Evolutionary conservation across 2,797 vertebrate species (phyloP).

Genomic region (Pseudocheirus occidentalis): DNA sequence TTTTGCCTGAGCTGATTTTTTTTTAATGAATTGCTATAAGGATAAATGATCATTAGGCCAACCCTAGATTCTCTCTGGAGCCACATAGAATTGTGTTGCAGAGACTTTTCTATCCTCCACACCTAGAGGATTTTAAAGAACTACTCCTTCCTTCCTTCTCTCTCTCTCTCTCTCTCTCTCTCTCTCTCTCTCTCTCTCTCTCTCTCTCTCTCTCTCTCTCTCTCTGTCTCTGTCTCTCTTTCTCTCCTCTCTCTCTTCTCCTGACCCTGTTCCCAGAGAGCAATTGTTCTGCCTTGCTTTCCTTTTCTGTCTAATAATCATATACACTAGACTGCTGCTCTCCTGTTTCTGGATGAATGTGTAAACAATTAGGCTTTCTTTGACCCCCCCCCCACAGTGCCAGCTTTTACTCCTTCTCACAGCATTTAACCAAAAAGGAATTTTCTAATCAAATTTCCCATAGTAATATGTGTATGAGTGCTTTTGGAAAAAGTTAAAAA

Average conservation of each 20-base stretch:
- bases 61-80: neutral
- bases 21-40: neutral
- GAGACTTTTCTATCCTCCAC: neutral
- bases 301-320: neutral
- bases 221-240: fast-evolving
- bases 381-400: neutral
- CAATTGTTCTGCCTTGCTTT: neutral
- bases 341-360: neutral
- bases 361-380: neutral
- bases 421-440: neutral
- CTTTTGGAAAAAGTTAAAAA: neutral
- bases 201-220: fast-evolving
- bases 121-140: neutral
- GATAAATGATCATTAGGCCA: neutral
- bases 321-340: neutral
- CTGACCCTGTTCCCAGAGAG: no score
- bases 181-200: fast-evolving
- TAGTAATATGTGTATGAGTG: neutral
- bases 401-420: neutral
- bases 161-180: no score
- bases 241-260: no score
- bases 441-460: neutral
- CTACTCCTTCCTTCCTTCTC: fast-evolving
- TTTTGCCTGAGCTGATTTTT: neutral
- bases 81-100: neutral